These are phyloP conservation scores for Furnarius figulus DNA, from an alignment of 2,113 vertebrate genomes.

Conservation along the genomic window DNA sequence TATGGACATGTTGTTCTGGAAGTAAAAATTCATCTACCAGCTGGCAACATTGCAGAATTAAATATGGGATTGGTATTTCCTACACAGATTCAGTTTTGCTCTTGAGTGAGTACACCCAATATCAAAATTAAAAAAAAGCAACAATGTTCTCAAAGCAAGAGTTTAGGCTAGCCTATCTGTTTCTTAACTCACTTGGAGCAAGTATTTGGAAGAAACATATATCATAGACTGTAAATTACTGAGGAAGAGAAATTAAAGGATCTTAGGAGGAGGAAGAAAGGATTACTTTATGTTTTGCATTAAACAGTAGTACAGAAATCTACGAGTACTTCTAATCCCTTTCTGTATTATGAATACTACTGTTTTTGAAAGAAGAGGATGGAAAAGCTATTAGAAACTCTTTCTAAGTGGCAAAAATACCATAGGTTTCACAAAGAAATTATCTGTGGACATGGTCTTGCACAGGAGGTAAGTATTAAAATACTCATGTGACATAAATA, in stretches of 20 bases:
- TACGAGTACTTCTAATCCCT: background rate
- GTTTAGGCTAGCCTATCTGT: background rate
- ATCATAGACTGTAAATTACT: background rate
- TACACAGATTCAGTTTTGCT: background rate
- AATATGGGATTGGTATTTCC: background rate
- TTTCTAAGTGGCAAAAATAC: background rate
- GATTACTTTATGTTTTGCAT: background rate
- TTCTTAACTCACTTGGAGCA: background rate
- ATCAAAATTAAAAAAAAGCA: background rate
- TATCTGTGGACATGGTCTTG: background rate
- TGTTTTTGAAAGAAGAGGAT: background rate
- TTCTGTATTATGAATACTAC: background rate
- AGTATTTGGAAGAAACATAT: background rate
- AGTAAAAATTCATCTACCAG: background rate
- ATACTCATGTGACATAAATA: accelerated
- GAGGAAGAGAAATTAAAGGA: background rate
- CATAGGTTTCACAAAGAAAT: background rate
- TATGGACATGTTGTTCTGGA: background rate
- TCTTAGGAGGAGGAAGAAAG: background rate
- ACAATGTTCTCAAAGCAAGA: background rate
- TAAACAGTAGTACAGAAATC: background rate
- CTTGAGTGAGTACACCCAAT: background rate
- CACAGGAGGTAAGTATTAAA: background rate
- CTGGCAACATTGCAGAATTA: background rate
- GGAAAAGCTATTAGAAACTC: background rate